phyloP scores from a whole-genome alignment of 2,113 vertebrate species.

The Actenoides lindsayi region DNA sequence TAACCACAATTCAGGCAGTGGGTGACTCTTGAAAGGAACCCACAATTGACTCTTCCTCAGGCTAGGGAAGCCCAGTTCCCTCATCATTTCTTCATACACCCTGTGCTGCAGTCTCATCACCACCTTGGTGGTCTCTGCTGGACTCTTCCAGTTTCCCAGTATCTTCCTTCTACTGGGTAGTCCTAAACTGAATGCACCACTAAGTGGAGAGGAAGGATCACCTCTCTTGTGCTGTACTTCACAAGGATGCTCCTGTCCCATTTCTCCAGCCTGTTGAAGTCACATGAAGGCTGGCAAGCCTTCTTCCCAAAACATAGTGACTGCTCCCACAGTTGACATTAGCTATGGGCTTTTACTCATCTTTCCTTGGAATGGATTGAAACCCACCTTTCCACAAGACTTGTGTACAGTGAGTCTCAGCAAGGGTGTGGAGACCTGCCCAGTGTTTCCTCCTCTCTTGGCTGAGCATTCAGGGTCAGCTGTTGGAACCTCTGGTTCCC shows the following conservation, averaged over 20 bases:
- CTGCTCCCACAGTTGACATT: not conserved
- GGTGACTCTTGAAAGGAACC: not conserved
- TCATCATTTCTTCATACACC: not conserved
- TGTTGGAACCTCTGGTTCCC: not conserved
- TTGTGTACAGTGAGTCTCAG: rapidly evolving
- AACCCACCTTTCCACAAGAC: not conserved
- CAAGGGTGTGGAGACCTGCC: not conserved
- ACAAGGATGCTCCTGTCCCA: not conserved
- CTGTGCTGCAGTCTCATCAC: not conserved
- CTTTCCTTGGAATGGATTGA: not conserved
- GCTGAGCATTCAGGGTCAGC: rapidly evolving
- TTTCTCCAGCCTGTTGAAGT: not conserved
- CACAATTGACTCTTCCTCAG: not conserved
- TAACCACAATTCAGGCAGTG: not conserved
- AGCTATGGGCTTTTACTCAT: not conserved
- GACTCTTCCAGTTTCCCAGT: not conserved
- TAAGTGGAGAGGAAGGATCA: not conserved
- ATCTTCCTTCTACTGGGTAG: not conserved
- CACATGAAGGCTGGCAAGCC: not conserved
- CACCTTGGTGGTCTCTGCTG: not conserved
- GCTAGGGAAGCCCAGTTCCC: not conserved
- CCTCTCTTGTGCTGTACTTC: not conserved
- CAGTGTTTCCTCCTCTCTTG: not conserved
- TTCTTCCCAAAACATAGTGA: not conserved
- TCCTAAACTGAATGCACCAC: not conserved